Conservation (phyloP, 2,113 vertebrate species). For the Heliornis fulica region DNA sequence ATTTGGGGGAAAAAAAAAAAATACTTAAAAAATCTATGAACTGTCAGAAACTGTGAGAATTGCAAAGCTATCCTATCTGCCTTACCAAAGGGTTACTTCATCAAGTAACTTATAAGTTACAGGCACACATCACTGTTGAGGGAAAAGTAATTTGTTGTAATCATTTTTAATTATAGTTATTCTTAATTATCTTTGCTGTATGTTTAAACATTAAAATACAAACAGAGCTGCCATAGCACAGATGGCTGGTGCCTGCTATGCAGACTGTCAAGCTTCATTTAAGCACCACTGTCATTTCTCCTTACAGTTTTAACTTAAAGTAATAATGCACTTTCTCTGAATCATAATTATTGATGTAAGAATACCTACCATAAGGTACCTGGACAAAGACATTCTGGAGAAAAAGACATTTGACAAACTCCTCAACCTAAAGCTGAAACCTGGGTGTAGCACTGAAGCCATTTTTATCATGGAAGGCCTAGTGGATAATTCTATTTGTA, state of each 20-base stretch:
- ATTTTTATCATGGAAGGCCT: background rate
- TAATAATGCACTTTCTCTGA: slow-evolving; percentile 53
- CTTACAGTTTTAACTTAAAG: slow-evolving; percentile 60
- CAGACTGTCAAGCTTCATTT: slow-evolving; percentile 72
- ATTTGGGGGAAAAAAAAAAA: background rate
- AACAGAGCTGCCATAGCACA: slow-evolving; percentile 75
- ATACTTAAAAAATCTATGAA: slow-evolving; percentile 26
- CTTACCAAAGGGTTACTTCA: slow-evolving; percentile 65
- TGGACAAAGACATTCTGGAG: background rate
- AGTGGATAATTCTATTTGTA: background rate
- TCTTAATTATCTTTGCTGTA: slow-evolving; percentile 85
- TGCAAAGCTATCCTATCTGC: slow-evolving; percentile 32
- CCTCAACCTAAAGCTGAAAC: background rate
- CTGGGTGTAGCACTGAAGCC: background rate
- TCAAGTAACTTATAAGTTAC: slow-evolving; percentile 73
- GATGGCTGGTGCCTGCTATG: slow-evolving; percentile 74
- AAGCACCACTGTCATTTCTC: slow-evolving; percentile 64
- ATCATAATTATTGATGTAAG: background rate
- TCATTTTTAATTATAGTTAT: slow-evolving; percentile 86
- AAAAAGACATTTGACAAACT: background rate
- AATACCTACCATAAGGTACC: background rate
- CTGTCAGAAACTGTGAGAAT: slow-evolving; percentile 46
- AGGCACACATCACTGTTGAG: slow-evolving; percentile 72
- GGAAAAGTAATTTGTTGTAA: slow-evolving; percentile 83
- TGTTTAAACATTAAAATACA: slow-evolving; percentile 83